Conservation (phyloP, 2,797 vertebrate genomes). For the Borostomias antarcticus region DNA sequence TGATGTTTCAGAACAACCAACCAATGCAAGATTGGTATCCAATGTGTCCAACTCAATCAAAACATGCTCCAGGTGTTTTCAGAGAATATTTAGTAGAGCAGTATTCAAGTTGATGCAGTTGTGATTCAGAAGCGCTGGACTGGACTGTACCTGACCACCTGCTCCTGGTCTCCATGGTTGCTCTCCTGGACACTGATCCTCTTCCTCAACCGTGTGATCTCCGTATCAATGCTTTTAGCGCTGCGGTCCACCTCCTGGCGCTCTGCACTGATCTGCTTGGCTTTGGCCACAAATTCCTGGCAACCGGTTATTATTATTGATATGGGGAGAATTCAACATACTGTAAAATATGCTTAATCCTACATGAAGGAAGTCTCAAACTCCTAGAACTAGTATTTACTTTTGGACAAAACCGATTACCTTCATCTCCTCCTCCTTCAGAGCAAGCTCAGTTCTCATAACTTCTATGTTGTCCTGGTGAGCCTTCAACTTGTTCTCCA, state of each 20-base stretch:
- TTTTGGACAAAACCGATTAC: constrained; percentile 18
- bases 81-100: background rate
- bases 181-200: constrained; percentile 63
- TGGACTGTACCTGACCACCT: constrained; percentile 63
- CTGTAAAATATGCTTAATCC: background rate
- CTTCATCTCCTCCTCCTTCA: constrained; percentile 37
- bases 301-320: background rate
- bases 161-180: constrained; percentile 65
- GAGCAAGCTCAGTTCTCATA: constrained; percentile 39
- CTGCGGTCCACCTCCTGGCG: constrained; percentile 53
- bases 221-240: constrained; percentile 58
- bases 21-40: too few species aligned
- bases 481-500: constrained; percentile 40
- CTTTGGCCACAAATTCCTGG: constrained; percentile 46
- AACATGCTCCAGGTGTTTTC: background rate
- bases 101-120: background rate
- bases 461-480: constrained; percentile 46
- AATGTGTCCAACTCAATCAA: background rate
- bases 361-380: background rate
- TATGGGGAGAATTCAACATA: background rate
- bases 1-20: background rate
- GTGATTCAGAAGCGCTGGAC: too few species aligned
- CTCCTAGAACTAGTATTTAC: background rate
- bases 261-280: constrained; percentile 62
- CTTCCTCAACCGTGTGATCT: constrained; percentile 66